Evolutionary conservation across 2,797 vertebrate genomes (phyloP).

Genomic region (Morelia viridis): DNA sequence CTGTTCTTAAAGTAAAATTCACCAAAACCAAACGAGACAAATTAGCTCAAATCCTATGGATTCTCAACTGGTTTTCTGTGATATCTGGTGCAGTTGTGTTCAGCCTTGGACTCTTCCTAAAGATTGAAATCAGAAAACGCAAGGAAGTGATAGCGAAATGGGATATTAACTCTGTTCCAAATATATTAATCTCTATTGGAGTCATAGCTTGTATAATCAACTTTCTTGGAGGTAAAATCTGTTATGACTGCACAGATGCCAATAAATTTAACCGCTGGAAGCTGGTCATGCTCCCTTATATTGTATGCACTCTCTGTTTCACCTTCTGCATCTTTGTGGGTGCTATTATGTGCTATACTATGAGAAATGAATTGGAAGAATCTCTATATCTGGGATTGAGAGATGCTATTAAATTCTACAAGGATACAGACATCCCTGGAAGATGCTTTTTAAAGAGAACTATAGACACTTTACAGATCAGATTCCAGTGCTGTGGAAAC

Average conservation of each 20-base stretch:
- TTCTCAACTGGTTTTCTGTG: slow-evolving; percentile 92
- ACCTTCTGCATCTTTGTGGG: slow-evolving; percentile 87
- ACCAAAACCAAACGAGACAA: slow-evolving; percentile 87
- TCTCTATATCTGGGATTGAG: slow-evolving; percentile 81
- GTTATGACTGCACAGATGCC: slow-evolving; percentile 88
- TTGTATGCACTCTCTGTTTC: slow-evolving; percentile 88
- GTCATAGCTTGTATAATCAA: slow-evolving; percentile 87
- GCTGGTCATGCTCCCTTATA: slow-evolving; percentile 89
- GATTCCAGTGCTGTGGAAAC: slow-evolving; percentile 90
- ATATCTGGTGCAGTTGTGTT: slow-evolving; percentile 84
- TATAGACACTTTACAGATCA: slow-evolving; percentile 86
- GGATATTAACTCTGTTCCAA: slow-evolving; percentile 84
- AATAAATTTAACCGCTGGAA: slow-evolving; percentile 90
- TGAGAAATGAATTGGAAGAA: slow-evolving; percentile 84
- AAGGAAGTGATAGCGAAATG: slow-evolving; percentile 85
- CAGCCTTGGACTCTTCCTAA: slow-evolving; percentile 87
- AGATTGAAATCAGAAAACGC: slow-evolving; percentile 88
- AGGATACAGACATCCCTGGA: slow-evolving; percentile 90
- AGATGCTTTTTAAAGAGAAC: slow-evolving; percentile 88
- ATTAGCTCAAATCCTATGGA: slow-evolving; percentile 90
- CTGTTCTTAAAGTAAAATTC: slow-evolving; percentile 86
- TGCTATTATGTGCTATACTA: slow-evolving; percentile 90
- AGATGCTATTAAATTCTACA: slow-evolving; percentile 86
- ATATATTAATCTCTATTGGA: slow-evolving; percentile 87
- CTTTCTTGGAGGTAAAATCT: slow-evolving; percentile 91